Evolutionary conservation across 30 jellyfish, hydroid and myxozoan genomes (phyloP).

Genomic region (Aurelia sp.): DNA sequence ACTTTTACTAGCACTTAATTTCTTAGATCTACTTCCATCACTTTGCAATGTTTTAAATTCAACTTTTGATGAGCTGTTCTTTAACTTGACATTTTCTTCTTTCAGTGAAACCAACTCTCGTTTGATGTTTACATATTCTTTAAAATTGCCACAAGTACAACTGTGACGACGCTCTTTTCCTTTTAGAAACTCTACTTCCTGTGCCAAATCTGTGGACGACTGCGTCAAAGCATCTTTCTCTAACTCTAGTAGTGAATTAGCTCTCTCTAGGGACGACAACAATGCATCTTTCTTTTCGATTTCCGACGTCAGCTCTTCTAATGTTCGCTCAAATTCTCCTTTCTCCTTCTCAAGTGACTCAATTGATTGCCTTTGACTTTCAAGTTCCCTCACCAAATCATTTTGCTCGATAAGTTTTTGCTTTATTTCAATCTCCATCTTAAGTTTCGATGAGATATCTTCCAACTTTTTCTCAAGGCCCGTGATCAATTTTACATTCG

Average conservation of each 20-base stretch:
- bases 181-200: constrained; percentile 56
- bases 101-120: constrained; percentile 41
- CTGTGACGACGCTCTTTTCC: constrained; percentile 29
- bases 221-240: constrained; percentile 61
- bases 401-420: constrained; percentile 53
- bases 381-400: constrained; percentile 47
- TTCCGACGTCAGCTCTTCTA: constrained; percentile 19
- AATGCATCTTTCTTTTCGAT: not conserved
- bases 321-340: not conserved
- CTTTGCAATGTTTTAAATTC: constrained; percentile 36
- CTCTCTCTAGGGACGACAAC: constrained; percentile 5
- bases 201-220: constrained; percentile 51
- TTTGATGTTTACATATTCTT: constrained; percentile 52
- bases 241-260: constrained; percentile 37
- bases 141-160: constrained; percentile 15
- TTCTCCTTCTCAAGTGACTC: constrained; percentile 32
- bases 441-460: constrained; percentile 7
- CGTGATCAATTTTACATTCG: not conserved
- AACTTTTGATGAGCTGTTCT: constrained; percentile 21
- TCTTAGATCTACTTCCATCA: not conserved
- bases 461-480: constrained; percentile 25
- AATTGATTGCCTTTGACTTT: constrained; percentile 22
- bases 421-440: constrained; percentile 27
- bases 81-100: constrained; percentile 45
- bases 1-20: not conserved